Conservation (phyloP, 2,113 vertebrate genomes). For the Campylorhamphus procurvoides region DNA sequence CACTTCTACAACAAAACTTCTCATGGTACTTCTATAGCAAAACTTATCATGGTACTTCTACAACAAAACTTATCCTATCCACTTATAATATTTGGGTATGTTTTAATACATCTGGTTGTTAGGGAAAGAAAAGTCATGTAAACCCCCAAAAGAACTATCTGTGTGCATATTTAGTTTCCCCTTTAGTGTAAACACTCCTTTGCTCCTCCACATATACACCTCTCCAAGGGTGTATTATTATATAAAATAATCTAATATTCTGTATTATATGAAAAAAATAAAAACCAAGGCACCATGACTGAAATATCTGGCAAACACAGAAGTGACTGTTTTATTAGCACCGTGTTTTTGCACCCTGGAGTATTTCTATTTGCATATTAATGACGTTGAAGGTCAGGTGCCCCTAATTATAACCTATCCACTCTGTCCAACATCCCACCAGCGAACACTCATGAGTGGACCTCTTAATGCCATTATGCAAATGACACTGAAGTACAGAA, state of each 20-base stretch:
- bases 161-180: background rate
- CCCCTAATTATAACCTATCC: constrained; percentile 93
- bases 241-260: background rate
- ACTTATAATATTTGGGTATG: background rate
- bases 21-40: background rate
- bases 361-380: constrained; percentile 93
- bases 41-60: background rate
- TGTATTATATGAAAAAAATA: background rate
- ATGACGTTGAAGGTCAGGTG: constrained; percentile 95
- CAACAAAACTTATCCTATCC: background rate
- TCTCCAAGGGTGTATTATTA: background rate
- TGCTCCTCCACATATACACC: background rate
- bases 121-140: background rate
- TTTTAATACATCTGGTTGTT: background rate
- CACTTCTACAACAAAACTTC: background rate
- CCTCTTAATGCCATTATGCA: constrained; percentile 94
- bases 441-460: constrained; percentile 85
- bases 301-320: background rate
- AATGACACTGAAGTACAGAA: constrained; percentile 83
- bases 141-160: background rate
- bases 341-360: constrained; percentile 74
- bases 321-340: background rate
- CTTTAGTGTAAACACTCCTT: background rate
- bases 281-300: background rate
- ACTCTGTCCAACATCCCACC: constrained; percentile 87